Conservation (phyloP, 64 coral and sea anemone species). For the Stichodactyla helianthus region DNA sequence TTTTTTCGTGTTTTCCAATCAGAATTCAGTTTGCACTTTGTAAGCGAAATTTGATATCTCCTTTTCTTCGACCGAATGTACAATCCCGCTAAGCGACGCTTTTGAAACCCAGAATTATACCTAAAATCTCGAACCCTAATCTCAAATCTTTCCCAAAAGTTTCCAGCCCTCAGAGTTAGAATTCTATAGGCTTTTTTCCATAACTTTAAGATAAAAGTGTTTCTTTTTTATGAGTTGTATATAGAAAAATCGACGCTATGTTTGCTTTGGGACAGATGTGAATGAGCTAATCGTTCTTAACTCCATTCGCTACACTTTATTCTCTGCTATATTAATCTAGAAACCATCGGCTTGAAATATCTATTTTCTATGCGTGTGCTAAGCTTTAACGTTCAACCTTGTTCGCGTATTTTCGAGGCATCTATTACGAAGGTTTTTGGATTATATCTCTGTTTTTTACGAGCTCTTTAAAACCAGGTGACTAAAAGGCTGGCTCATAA, state of each 20-base stretch:
- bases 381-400: no score
- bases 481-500: neutral
- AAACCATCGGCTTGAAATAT: no score
- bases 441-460: no score
- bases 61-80: neutral
- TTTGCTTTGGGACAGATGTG: neutral
- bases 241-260: neutral
- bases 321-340: neutral
- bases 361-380: no score
- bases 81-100: neutral
- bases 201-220: neutral
- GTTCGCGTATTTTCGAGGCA: neutral
- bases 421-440: neutral
- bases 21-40: neutral
- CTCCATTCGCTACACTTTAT: neutral
- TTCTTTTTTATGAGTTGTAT: neutral
- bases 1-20: neutral
- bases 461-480: neutral
- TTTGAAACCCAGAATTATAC: neutral
- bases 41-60: neutral
- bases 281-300: neutral
- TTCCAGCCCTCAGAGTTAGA: neutral
- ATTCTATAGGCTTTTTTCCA: neutral
- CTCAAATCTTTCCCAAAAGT: neutral
- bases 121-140: neutral